phyloP scores from a whole-genome alignment of 2,888 invertebrate species.

The Drosophila melanosoma region DNA sequence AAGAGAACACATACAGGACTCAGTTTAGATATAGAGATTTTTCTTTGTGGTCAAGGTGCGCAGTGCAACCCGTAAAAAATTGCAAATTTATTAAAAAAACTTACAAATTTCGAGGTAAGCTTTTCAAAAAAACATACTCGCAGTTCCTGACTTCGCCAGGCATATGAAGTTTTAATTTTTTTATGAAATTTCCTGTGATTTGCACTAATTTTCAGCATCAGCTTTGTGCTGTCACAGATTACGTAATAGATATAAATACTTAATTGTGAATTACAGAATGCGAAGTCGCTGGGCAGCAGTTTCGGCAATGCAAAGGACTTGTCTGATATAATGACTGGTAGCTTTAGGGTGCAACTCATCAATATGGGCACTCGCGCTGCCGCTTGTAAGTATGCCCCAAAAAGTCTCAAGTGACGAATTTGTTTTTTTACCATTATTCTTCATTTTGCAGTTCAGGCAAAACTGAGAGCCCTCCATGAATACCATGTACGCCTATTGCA shows the following conservation, averaged over 20 bases:
- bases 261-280: conserved; percentile 65
- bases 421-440: not conserved
- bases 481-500: conserved; percentile 96
- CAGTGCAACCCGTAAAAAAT: conserved; percentile 81
- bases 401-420: conserved; percentile 51
- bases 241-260: conserved; percentile 41
- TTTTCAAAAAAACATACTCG: conserved; percentile 11
- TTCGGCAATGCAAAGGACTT: conserved; percentile 84
- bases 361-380: conserved; percentile 97
- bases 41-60: conserved; percentile 75
- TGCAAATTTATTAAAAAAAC: conserved; percentile 84
- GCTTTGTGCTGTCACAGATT: conserved; percentile 12
- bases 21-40: conserved; percentile 81
- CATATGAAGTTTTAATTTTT: conserved; percentile 20
- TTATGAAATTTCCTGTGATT: conserved; percentile 5
- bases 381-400: conserved; percentile 90
- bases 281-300: conserved; percentile 83
- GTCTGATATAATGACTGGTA: conserved; percentile 87
- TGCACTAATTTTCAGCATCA: conserved; percentile 38
- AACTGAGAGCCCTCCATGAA: conserved; percentile 98
- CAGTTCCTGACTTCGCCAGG: not conserved
- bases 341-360: conserved; percentile 89
- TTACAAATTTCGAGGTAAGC: conserved; percentile 84
- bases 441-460: conserved; percentile 94
- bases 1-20: conserved; percentile 21